Evolutionary conservation across 2,113 vertebrate species (phyloP).

Genomic region (Suricata suricatta): DNA sequence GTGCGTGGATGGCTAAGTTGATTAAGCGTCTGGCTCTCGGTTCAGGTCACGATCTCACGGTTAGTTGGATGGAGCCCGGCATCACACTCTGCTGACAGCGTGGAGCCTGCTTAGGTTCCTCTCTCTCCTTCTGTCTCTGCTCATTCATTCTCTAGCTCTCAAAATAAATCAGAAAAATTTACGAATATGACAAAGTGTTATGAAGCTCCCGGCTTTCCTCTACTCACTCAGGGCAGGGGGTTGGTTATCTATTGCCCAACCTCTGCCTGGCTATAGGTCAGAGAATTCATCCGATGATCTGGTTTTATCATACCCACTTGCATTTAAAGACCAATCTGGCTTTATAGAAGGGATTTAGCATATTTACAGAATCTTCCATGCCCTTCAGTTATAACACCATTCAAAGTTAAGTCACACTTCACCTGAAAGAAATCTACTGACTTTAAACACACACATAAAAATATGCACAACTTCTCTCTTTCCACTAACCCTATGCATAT

Average conservation of each 20-base stretch:
- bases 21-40: too few relatives aligned
- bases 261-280: neutral
- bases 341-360: neutral
- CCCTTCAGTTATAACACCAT: neutral
- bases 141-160: too few relatives aligned
- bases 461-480: neutral
- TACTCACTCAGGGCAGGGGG: neutral
- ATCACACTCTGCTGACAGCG: too few relatives aligned
- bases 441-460: neutral
- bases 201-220: neutral
- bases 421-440: neutral
- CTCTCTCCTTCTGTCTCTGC: too few relatives aligned
- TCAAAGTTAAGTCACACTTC: neutral
- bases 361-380: neutral
- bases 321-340: neutral
- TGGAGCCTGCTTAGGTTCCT: too few relatives aligned
- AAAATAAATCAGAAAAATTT: too few relatives aligned
- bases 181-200: neutral
- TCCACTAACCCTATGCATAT: neutral
- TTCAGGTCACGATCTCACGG: too few relatives aligned
- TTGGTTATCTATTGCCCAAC: neutral
- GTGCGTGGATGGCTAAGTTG: too few relatives aligned
- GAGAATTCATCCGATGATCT: neutral
- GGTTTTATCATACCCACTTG: neutral
- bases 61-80: too few relatives aligned